phyloP scores from a whole-genome alignment of 1,140 invertebrate genomes.

The Pentalonia nigronervosa region DNA sequence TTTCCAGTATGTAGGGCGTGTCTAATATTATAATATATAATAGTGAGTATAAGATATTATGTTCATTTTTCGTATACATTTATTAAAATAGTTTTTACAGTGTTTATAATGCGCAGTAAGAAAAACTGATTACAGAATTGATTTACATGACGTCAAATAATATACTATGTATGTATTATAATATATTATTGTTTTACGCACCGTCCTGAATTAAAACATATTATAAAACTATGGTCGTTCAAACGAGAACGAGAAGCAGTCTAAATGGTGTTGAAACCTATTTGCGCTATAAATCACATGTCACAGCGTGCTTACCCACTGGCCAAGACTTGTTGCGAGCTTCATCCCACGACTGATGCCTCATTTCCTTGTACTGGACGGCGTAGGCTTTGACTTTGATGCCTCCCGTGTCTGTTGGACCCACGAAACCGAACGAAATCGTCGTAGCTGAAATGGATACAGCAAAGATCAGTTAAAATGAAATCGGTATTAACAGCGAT shows the following conservation, averaged over 20 bases:
- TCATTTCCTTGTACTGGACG: conserved; percentile 77
- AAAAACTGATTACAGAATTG: neutral
- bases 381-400: conserved; percentile 76
- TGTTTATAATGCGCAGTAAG: neutral
- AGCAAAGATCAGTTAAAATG: neutral
- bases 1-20: conserved; percentile 78
- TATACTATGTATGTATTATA: neutral
- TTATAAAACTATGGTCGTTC: neutral
- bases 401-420: conserved; percentile 76
- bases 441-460: conserved; percentile 73
- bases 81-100: neutral
- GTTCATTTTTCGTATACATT: neutral
- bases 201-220: neutral
- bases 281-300: neutral
- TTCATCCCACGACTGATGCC: conserved; percentile 70
- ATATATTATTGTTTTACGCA: neutral
- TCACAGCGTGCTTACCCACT: conserved; percentile 66
- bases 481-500: neutral
- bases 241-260: neutral
- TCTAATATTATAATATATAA: conserved; percentile 58
- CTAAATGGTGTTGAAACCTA: neutral
- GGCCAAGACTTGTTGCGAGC: conserved; percentile 79
- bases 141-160: neutral
- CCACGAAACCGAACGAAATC: conserved; percentile 78
- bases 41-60: neutral